Evolutionary conservation across 2,113 vertebrate genomes (phyloP).

Genomic region (Ceyx margarethae): DNA sequence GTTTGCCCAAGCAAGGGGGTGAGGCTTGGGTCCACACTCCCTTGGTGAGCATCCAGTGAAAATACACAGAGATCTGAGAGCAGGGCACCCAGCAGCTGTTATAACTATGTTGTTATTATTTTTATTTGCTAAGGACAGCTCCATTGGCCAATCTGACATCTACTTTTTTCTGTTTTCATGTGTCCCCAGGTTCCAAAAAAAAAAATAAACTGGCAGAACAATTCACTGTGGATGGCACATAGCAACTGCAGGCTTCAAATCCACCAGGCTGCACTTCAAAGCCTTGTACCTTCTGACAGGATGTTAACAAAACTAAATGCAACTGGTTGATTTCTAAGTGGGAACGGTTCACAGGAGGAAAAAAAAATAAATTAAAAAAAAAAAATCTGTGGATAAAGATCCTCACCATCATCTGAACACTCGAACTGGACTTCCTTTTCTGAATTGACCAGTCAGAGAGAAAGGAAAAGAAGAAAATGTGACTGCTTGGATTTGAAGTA

Average conservation of each 20-base stretch:
- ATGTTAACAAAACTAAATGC: slow-evolving; percentile 45
- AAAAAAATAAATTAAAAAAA: slow-evolving; percentile 56
- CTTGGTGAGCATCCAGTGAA: slow-evolving; percentile 11
- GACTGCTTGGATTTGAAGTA: slow-evolving; percentile 69
- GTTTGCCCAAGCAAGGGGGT: slow-evolving; percentile 56
- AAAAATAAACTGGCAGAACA: neutral
- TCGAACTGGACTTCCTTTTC: slow-evolving; percentile 84
- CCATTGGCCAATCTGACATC: slow-evolving; percentile 46
- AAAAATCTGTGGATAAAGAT: slow-evolving; percentile 73
- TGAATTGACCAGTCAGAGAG: slow-evolving; percentile 81
- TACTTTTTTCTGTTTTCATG: neutral
- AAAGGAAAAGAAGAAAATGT: slow-evolving; percentile 75
- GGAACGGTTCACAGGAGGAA: slow-evolving; percentile 62
- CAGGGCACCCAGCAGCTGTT: neutral
- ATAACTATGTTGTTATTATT: neutral
- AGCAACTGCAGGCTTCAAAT: slow-evolving; percentile 34
- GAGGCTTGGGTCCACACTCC: neutral
- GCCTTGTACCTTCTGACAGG: slow-evolving; percentile 40
- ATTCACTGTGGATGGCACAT: slow-evolving; percentile 11
- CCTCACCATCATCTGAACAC: slow-evolving; percentile 84
- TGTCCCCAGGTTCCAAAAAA: slow-evolving; percentile 28
- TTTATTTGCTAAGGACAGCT: slow-evolving; percentile 8
- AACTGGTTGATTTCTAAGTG: slow-evolving; percentile 57
- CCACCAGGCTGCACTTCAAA: slow-evolving; percentile 3
- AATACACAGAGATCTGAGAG: neutral